Percentiles rank a stretch among this genome's conserved stretches.
phyloP scores from a whole-genome alignment of 2,888 invertebrate genomes.

The Nomada ruficornis region DNA sequence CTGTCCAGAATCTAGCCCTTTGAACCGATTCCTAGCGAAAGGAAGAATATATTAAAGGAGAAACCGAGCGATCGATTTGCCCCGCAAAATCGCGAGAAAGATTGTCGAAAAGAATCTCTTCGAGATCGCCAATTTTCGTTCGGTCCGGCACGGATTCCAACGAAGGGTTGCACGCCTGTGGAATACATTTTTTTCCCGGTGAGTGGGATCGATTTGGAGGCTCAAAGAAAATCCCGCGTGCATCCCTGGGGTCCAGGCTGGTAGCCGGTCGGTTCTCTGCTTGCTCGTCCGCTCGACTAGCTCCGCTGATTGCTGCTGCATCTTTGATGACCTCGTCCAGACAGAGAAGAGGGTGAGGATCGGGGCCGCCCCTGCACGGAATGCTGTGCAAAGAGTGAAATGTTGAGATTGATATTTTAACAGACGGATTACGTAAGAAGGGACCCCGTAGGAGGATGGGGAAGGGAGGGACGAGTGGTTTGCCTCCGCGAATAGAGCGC shows the following conservation, averaged over 20 bases:
- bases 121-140: background rate
- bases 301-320: slow-evolving; percentile 84
- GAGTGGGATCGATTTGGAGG: slow-evolving; percentile 79
- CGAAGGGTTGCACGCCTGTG: slow-evolving; percentile 13
- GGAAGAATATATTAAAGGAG: slow-evolving; percentile 56
- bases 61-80: background rate
- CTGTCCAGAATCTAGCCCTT: slow-evolving; percentile 55
- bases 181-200: slow-evolving; percentile 46
- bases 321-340: slow-evolving; percentile 84
- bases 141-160: background rate
- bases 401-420: slow-evolving; percentile 83
- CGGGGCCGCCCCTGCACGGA: slow-evolving; percentile 73
- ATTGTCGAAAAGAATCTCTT: too few species aligned
- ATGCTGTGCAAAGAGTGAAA: slow-evolving; percentile 82
- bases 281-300: slow-evolving; percentile 80
- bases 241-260: slow-evolving; percentile 73
- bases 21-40: slow-evolving; percentile 46
- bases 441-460: slow-evolving; percentile 27
- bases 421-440: slow-evolving; percentile 82
- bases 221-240: slow-evolving; percentile 80
- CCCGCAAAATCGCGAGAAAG: too few species aligned
- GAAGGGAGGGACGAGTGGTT: slow-evolving; percentile 49
- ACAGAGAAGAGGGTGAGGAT: slow-evolving; percentile 75
- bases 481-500: slow-evolving; percentile 62
- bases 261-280: slow-evolving; percentile 66